Conservation (phyloP, 2,888 invertebrate genomes). For the Aporophyla nigra region DNA sequence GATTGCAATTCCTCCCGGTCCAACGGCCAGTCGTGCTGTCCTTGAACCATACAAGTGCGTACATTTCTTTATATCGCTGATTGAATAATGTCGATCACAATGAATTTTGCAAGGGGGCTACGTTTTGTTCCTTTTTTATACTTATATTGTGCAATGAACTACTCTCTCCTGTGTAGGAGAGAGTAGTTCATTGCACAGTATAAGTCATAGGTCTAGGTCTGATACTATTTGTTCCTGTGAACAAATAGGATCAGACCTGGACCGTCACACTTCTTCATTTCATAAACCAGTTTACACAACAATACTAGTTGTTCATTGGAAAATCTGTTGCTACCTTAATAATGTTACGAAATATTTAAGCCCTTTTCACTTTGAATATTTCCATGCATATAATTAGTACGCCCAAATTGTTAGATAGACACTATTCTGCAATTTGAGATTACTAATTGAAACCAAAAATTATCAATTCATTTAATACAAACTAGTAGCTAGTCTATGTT, state of each 20-base stretch:
- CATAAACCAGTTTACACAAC: conserved; percentile 27
- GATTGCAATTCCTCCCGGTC: too few relatives aligned
- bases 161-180: neutral
- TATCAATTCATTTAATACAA: neutral
- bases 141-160: neutral
- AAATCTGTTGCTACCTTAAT: neutral
- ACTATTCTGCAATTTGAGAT: conserved; percentile 2
- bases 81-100: conserved; percentile 12
- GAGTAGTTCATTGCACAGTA: too few relatives aligned
- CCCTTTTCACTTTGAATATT: neutral
- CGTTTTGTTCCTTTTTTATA: neutral
- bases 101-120: conserved; percentile 19
- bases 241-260: neutral
- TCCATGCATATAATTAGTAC: neutral
- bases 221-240: too few relatives aligned
- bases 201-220: too few relatives aligned
- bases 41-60: conserved; percentile 14
- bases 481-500: too few relatives aligned
- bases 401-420: neutral
- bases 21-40: neutral
- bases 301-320: neutral
- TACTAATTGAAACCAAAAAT: neutral
- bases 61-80: conserved; percentile 14
- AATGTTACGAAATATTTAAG: neutral
- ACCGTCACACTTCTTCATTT: neutral